Evolutionary conservation across 64 coral and sea anemone genomes (phyloP).

Genomic region (Montipora cactus): DNA sequence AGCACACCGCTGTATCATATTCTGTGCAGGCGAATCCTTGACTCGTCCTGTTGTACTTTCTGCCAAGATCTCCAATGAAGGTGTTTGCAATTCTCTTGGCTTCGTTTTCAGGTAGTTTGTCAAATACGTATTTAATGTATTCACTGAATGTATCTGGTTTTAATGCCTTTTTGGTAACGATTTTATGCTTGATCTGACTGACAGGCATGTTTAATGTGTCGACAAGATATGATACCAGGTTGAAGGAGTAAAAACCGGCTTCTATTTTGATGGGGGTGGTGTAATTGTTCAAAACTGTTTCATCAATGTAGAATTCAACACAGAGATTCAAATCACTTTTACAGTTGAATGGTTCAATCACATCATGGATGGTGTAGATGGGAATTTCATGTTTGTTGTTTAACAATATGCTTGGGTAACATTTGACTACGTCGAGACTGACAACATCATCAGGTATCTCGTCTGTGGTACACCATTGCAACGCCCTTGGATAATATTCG

Average conservation of each 20-base stretch:
- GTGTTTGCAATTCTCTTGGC: no score
- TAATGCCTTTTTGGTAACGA: not conserved
- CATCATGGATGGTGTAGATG: not conserved
- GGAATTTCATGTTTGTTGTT: not conserved
- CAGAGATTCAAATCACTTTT: not conserved
- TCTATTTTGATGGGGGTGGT: not conserved
- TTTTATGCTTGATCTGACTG: slow-evolving; percentile 34
- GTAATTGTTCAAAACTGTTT: not conserved
- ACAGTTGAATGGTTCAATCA: not conserved
- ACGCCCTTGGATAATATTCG: not conserved
- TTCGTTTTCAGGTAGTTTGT: no score
- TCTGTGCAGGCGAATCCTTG: no score
- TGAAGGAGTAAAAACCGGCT: not conserved
- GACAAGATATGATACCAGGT: not conserved
- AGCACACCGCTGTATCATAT: no score
- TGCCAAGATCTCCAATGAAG: no score
- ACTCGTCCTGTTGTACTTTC: no score
- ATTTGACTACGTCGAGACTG: not conserved
- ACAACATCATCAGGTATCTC: not conserved
- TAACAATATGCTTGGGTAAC: not conserved
- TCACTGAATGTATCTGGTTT: slow-evolving; percentile 43
- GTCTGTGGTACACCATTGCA: not conserved
- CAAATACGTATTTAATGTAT: no score
- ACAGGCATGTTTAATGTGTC: not conserved
- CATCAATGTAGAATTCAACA: slow-evolving; percentile 18